Base-by-base conservation (phyloP, 2,797 vertebrate species). In the Gymnoscopelus braueri region DNA sequence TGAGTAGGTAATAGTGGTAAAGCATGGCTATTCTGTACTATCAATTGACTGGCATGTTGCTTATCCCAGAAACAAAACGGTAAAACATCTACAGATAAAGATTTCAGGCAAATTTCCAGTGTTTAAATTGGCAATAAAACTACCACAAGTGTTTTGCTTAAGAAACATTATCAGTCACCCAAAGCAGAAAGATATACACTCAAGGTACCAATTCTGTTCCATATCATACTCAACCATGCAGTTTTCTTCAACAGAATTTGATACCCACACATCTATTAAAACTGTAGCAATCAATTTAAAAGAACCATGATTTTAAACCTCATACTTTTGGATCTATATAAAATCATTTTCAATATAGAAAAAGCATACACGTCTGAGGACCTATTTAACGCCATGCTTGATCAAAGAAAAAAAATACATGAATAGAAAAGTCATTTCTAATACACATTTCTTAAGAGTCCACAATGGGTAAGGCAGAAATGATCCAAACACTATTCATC, bases 381-480 rank as follows among this genome's bases (percentile, higher is more conserved):
- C 4, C 23, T 11, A 77, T 72, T 77, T 48, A 79, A 70, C 13
- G 56, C 63, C 80, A 75, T 85, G 83, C 76, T 84, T 58, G 78
- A 77, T 84, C 84, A 79, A 67, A 79, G 74, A 73, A 75, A 50
- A 53, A 58, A 54, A 56, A 50, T 60, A 77, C 60, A n/a, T 24
- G 10, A 62, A 74, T 77, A 71, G 48, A 79, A 78, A 82, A 72
- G 65, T 81, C 53, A 49, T 56, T 51, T 50, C 39, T 9, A 69
- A 47, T 72, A 63, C 12, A 77, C 70, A 77, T 32, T 65, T 81
- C 53, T 77, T 72, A 67, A 69, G 61, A 72, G 54, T 71, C 26
- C 26, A 74, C 60, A 71, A 63, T 50, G 48, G 48, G 29, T 75
- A 75, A 82, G 68, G 64, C 60, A 69, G 49, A 83, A 85, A 77